phyloP scores from a whole-genome alignment of 2,888 invertebrate genomes.

The Autographa pulchrina region DNA sequence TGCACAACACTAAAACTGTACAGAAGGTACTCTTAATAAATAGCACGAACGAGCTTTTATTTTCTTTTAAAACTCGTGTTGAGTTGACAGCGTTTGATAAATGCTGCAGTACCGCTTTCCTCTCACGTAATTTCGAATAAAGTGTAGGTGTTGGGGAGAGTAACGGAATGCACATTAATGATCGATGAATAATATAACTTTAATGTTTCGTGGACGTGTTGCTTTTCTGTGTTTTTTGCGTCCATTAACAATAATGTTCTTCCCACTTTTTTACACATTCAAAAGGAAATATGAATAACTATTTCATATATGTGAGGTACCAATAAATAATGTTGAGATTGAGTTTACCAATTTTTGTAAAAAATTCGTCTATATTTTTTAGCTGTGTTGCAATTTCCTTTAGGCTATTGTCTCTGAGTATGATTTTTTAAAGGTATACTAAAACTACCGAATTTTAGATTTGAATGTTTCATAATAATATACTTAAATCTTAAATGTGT shows the following conservation, averaged over 20 bases:
- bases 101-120: constrained; percentile 43
- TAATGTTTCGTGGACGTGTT: constrained; percentile 17
- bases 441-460: no score
- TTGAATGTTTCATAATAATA: no score
- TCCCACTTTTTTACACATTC: not conserved
- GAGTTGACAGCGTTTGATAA: constrained; percentile 57
- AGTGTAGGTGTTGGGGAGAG: constrained; percentile 22
- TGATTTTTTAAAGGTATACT: no score
- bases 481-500: no score
- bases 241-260: not conserved
- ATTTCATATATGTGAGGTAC: no score
- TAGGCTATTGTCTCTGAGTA: no score
- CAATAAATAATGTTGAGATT: no score
- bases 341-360: no score
- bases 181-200: constrained; percentile 39
- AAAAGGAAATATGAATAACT: no score
- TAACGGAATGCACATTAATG: constrained; percentile 38
- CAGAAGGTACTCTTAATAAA: constrained; percentile 42
- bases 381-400: no score
- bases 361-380: no score
- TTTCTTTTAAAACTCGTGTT: constrained; percentile 51
- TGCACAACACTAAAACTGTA: constrained; percentile 38
- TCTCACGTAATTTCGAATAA: constrained; percentile 53
- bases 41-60: constrained; percentile 53
- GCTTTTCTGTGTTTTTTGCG: constrained; percentile 1